Percentiles rank a stretch among this genome's conserved stretches.
Evolutionary conservation across 2,113 vertebrate genomes (phyloP).

Genomic region (Aramus guarauna): DNA sequence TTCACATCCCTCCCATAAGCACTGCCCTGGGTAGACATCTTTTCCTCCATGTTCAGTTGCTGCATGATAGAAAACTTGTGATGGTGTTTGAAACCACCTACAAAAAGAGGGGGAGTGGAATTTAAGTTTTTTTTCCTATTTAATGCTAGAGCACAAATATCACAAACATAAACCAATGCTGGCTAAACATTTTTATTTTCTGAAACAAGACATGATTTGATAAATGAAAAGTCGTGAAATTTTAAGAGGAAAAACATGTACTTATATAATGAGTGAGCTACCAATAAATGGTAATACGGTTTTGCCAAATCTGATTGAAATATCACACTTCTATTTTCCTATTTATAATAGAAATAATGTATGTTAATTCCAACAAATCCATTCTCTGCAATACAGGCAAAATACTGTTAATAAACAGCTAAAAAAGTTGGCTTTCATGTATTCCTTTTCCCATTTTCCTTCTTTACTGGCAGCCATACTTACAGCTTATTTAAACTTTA

Average conservation of each 20-base stretch:
- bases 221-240: background rate
- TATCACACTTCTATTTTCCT: background rate
- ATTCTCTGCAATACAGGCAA: background rate
- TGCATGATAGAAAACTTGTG: conserved; percentile 97
- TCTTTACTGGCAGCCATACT: background rate
- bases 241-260: background rate
- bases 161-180: background rate
- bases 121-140: background rate
- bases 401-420: background rate
- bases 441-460: background rate
- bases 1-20: conserved; percentile 97
- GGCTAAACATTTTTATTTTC: background rate
- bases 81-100: conserved; percentile 99
- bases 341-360: background rate
- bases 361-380: background rate
- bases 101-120: background rate
- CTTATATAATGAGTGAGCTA: background rate
- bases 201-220: background rate
- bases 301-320: background rate
- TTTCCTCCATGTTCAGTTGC: conserved; percentile 94
- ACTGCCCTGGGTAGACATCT: conserved; percentile 91
- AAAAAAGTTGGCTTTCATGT: background rate
- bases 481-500: background rate
- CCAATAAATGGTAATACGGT: background rate
- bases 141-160: background rate